Base-by-base conservation (phyloP, 2,113 vertebrate species). In the Stegastes partitus region DNA sequence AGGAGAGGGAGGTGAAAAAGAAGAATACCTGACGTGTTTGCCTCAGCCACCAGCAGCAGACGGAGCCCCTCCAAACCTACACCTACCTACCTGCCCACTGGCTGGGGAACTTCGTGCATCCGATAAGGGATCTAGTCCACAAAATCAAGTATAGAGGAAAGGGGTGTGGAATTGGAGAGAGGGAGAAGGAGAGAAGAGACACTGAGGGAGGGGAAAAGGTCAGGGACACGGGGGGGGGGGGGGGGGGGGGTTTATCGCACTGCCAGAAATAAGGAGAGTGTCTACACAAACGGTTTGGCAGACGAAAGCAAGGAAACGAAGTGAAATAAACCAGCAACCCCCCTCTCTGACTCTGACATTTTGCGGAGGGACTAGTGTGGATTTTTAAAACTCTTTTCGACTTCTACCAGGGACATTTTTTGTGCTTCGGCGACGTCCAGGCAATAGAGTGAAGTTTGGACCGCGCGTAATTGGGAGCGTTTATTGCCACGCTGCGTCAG, bases 101-200 rank as follows among this genome's bases (percentile, higher is more conserved):
- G 64, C 79, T 26, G 21, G 82, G 83, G 85, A 87, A 72, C 83
- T 82, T 89, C 92, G 90, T 93, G 92, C 90, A 93, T 92, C 88
- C 87, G 93, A 94, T 92, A 94, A 93, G 91, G 58, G 84, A 92
- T 91, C 87, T 87, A 77, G 77, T 85, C 75, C 79, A 78, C 84
- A 84, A 78, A 89, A 81, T 87, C 76, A 85, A 87, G 87, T 84
- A 83, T 85, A 74, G 82, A 85, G 80, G 87, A 74, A 89, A 91
- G 90, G 89, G 89, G 84, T 87, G 91, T 89, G 87, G 83, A 84
- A 77, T 62, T 79, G 70, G 61, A 85, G 79, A 87, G 85, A 89
- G 84, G 67, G 74, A 84, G 77, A 91, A 73, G 80, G 67, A 74
- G 70, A 91, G 80, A 91, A 84, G 78, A 92, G 79, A 89, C 83